A percentile compares a stretch with the other conserved stretches of the same genome.
These are phyloP conservation scores for Melanotaenia duboulayi DNA, from an alignment of 2,113 vertebrate genomes.

Conservation along the genomic window DNA sequence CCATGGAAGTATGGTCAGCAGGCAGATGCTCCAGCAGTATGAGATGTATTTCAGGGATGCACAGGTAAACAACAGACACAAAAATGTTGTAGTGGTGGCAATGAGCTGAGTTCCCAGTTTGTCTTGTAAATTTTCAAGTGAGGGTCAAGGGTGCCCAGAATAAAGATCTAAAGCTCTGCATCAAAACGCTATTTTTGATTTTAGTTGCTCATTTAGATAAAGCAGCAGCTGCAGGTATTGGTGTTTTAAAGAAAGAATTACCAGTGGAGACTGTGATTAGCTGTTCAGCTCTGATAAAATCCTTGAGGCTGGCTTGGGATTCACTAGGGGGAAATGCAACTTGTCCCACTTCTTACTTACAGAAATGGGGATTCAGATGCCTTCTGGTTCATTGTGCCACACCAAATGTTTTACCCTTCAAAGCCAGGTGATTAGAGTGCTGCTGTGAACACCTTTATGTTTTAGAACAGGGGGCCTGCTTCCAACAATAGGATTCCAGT, in stretches of 20 bases:
- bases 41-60: constrained; percentile 98
- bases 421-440: constrained; percentile 3
- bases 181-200: background rate
- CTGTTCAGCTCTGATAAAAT: too few relatives aligned
- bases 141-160: background rate
- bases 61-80: constrained; percentile 83
- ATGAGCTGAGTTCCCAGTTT: background rate
- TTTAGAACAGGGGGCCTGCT: constrained; percentile 30
- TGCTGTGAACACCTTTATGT: constrained; percentile 29
- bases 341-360: background rate
- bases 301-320: background rate
- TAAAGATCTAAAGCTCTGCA: background rate
- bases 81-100: background rate
- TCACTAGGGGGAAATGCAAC: background rate
- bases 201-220: too few relatives aligned
- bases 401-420: constrained; percentile 14
- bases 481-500: constrained; percentile 34
- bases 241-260: too few relatives aligned
- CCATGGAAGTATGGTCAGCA: constrained; percentile 95
- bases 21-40: constrained; percentile 99
- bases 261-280: too few relatives aligned
- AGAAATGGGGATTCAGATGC: background rate
- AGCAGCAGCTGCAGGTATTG: too few relatives aligned
- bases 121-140: background rate
- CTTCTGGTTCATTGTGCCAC: constrained; percentile 14